Percentiles rank a stretch among this genome's conserved stretches.
These are phyloP conservation scores for Drosophila varians DNA, from an alignment of 1,140 invertebrate species.

Conservation along the genomic window DNA sequence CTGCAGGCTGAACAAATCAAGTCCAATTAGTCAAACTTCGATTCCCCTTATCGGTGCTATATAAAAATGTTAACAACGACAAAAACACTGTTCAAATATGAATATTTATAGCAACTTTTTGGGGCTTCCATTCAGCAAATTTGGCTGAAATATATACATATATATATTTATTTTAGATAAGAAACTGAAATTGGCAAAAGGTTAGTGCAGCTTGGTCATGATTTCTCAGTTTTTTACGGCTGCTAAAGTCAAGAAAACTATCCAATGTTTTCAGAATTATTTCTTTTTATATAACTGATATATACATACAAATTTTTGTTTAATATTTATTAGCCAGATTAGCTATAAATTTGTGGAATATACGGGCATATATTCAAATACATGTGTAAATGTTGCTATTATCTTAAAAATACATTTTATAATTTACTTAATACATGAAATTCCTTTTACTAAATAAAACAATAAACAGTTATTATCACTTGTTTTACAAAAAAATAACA, in stretches of 20 bases:
- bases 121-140: background rate
- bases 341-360: background rate
- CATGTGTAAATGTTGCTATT: no score
- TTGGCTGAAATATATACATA: constrained; percentile 9
- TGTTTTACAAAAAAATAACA: background rate
- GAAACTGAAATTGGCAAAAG: constrained; percentile 12
- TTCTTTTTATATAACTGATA: background rate
- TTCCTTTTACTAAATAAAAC: background rate
- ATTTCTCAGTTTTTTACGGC: constrained; percentile 17
- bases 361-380: no score
- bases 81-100: constrained; percentile 24
- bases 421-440: background rate
- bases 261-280: background rate
- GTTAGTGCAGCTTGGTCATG: background rate
- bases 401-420: background rate
- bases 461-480: background rate
- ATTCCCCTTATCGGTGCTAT: constrained; percentile 26
- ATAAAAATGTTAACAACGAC: constrained; percentile 50
- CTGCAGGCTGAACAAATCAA: constrained; percentile 1
- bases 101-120: constrained; percentile 14
- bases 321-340: background rate
- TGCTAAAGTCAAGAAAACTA: constrained; percentile 14
- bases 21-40: constrained; percentile 37
- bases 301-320: no score
- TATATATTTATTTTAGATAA: constrained; percentile 29